Conservation (phyloP, 2,113 vertebrate genomes). For the Ctenomys sociabilis region DNA sequence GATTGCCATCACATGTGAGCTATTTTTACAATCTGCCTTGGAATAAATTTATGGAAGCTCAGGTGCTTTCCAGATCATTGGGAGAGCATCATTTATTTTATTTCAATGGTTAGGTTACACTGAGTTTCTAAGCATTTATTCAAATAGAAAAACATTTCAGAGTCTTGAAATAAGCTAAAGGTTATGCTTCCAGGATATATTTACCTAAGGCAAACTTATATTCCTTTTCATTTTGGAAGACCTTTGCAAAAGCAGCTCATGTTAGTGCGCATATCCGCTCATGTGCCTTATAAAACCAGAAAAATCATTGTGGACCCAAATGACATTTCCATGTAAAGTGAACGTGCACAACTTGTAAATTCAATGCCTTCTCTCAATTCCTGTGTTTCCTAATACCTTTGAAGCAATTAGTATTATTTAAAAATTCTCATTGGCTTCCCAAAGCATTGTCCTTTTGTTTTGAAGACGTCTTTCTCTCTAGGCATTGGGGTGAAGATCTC, state of each 20-base stretch:
- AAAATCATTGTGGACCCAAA: neutral
- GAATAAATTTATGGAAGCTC: slow-evolving; percentile 16
- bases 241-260: slow-evolving; percentile 19
- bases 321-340: neutral
- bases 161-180: neutral
- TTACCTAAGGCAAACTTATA: slow-evolving; percentile 27
- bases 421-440: neutral
- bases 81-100: neutral
- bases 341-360: neutral
- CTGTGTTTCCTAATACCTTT: neutral
- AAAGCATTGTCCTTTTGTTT: neutral
- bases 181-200: slow-evolving; percentile 38
- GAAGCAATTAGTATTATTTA: neutral
- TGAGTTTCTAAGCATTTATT: slow-evolving; percentile 52
- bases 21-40: neutral
- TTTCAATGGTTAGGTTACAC: neutral
- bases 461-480: neutral
- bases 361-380: neutral
- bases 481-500: neutral
- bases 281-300: neutral
- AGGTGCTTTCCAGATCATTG: neutral
- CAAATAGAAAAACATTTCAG: slow-evolving; percentile 24
- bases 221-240: slow-evolving; percentile 48
- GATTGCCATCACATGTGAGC: neutral
- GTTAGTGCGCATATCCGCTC: neutral